Evolutionary conservation across 2,888 invertebrate genomes (phyloP), one percentile per base, ranked within the genome.

Genomic region (Meandrusa payeni): DNA sequence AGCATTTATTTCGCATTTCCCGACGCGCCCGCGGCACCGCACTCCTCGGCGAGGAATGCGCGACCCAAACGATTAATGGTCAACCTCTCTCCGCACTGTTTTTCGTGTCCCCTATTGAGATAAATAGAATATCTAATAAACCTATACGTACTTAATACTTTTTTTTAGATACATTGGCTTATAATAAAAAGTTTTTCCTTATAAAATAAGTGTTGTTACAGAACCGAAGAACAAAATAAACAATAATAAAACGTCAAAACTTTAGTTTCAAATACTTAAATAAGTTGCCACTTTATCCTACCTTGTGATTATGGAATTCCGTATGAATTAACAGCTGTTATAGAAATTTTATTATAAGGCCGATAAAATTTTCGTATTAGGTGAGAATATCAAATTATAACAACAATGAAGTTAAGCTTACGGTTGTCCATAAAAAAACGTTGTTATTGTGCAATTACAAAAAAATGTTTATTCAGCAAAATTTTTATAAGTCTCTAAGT

Each of bases 1-100:
- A 76, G 79, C 81, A 85, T 88, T 88, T 88, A 85, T 86, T 87
- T 86, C 83, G 70, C 83, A 86, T 85, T 83, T 86, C 72, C 76
- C 76, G 67, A 57, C 65, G 72, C 72, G 55, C 74, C 78, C 73
- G 75, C 71, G 67, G 71, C 71, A 62, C 66, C 65, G 54, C 66
- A 55, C 69, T 67, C 47, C 43, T 42, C 62, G 60, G 68, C 61
- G 54, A 59, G 64, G 64, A 75, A 73, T 73, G 68, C 51, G 61
- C 66, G 68, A 69, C 68, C 71, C 71, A 72, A 64, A 68, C 73
- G 74, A 76, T 78, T 78, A 75, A 76, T 70, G 75, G 74, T 75
- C 74, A 74, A 70, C 70, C 67, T 64, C 68, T 60, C 57, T 59
- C 57, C 59, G 53, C n/a, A n/a, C 54, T 61, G 64, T 62, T 61